Conservation (phyloP, 1,140 invertebrate genomes). For the Probaryconus sp. region DNA sequence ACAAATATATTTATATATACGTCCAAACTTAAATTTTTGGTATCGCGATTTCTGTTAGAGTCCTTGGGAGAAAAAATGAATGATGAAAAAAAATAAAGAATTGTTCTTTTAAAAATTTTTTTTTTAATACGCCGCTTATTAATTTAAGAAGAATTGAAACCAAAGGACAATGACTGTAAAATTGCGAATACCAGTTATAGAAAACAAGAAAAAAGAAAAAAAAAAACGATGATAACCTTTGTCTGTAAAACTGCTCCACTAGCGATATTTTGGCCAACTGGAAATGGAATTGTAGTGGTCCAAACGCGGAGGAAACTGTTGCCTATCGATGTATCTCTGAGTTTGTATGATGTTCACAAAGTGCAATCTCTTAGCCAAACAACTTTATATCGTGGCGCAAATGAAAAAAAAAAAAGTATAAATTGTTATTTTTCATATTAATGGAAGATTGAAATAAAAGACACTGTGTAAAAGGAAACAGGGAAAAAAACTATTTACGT, state of each 20-base stretch:
- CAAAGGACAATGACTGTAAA: too few species aligned
- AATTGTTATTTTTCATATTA: conserved; percentile 79
- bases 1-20: conserved; percentile 50
- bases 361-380: conserved; percentile 78
- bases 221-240: conserved; percentile 24
- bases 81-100: background rate
- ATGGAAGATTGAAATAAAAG: conserved; percentile 37
- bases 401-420: conserved; percentile 75
- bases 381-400: conserved; percentile 74
- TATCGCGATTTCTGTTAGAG: conserved; percentile 25
- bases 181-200: background rate
- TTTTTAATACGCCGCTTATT: too few species aligned
- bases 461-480: background rate
- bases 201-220: conserved; percentile 18
- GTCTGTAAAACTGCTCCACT: conserved; percentile 5
- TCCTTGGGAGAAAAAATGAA: conserved; percentile 17
- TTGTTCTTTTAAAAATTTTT: too few species aligned
- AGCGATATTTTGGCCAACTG: conserved; percentile 6
- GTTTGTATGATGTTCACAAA: conserved; percentile 78
- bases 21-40: conserved; percentile 51
- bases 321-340: conserved; percentile 66
- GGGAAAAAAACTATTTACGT: conserved; percentile 19
- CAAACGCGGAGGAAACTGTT: conserved; percentile 19
- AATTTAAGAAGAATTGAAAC: too few species aligned
- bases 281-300: conserved; percentile 5